A percentile compares a stretch with the other conserved stretches of the same genome.
These are phyloP conservation scores for Antrozous pallidus DNA, from an alignment of 2,797 vertebrate genomes.

Conservation along the genomic window DNA sequence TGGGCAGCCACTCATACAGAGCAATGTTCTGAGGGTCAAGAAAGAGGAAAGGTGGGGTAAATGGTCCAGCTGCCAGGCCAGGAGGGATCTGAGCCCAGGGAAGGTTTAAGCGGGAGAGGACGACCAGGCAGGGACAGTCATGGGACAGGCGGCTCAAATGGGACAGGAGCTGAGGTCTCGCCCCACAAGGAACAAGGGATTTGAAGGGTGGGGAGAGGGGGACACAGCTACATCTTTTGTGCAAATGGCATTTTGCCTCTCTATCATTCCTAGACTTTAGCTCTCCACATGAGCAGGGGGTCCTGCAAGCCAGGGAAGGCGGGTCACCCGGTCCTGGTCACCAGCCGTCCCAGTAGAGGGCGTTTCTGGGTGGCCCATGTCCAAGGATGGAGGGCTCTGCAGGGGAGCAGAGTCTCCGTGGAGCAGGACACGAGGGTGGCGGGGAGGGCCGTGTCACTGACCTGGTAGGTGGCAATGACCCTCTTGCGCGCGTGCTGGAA, in stretches of 20 bases:
- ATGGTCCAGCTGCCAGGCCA: not conserved
- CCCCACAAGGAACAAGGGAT: not conserved
- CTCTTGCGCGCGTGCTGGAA: conserved; percentile 94
- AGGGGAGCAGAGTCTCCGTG: not conserved
- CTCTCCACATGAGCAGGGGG: not conserved
- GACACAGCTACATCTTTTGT: not conserved
- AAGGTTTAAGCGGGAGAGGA: not conserved
- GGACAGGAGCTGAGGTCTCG: not conserved
- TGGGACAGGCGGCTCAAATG: not conserved
- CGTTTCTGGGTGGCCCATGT: no score
- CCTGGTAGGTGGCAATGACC: conserved; percentile 95
- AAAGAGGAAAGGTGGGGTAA: not conserved
- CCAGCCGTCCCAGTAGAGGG: no score
- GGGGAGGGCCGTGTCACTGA: conserved; percentile 58
- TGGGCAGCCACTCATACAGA: conserved; percentile 95
- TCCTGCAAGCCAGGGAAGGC: no score
- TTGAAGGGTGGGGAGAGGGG: fast-evolving
- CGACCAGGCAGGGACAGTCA: not conserved
- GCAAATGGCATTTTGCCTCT: not conserved
- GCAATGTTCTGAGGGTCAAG: conserved; percentile 87
- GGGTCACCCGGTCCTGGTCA: no score
- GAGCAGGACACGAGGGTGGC: fast-evolving
- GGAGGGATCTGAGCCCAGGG: not conserved
- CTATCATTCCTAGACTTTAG: not conserved
- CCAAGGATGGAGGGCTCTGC: not conserved